phyloP scores from a whole-genome alignment of 2,797 vertebrate genomes.

The Typhlichthys eigenmanni region DNA sequence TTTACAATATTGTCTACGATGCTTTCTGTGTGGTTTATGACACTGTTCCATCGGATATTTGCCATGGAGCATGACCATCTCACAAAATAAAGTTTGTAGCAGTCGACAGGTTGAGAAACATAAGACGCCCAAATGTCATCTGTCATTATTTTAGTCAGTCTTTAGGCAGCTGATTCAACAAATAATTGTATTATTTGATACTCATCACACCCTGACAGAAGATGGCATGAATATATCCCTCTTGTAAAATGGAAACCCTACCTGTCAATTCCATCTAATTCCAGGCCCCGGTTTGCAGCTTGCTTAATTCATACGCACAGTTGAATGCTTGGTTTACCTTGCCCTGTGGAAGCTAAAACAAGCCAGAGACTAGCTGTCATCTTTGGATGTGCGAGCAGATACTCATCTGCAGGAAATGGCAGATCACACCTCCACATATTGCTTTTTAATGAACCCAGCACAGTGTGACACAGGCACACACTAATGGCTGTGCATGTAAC shows the following conservation, averaged over 20 bases:
- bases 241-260: conserved; percentile 13
- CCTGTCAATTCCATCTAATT: conserved; percentile 30
- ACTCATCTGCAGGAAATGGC: conserved; percentile 68
- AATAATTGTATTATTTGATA: conserved; percentile 48
- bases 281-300: conserved; percentile 36
- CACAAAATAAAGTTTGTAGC: conserved; percentile 37
- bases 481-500: conserved; percentile 56
- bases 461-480: conserved; percentile 23
- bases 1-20: conserved; percentile 47
- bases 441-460: conserved; percentile 72
- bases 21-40: conserved; percentile 23
- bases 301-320: conserved; percentile 37
- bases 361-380: conserved; percentile 42
- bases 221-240: conserved; percentile 33
- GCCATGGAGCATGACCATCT: conserved; percentile 45
- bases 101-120: background rate
- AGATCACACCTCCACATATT: conserved; percentile 62
- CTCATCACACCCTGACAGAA: conserved; percentile 20
- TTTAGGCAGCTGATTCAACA: conserved; percentile 58
- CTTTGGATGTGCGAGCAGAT: conserved; percentile 56
- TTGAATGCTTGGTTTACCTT: conserved; percentile 4
- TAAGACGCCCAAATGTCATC: conserved; percentile 1
- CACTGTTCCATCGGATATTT: conserved; percentile 43
- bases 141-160: conserved; percentile 21
- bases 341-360: conserved; percentile 29